A percentile compares a stretch with the other conserved stretches of the same genome.
These are phyloP conservation scores for Sceloporus tristichus DNA, from an alignment of 2,113 vertebrate genomes.

Conservation along the genomic window DNA sequence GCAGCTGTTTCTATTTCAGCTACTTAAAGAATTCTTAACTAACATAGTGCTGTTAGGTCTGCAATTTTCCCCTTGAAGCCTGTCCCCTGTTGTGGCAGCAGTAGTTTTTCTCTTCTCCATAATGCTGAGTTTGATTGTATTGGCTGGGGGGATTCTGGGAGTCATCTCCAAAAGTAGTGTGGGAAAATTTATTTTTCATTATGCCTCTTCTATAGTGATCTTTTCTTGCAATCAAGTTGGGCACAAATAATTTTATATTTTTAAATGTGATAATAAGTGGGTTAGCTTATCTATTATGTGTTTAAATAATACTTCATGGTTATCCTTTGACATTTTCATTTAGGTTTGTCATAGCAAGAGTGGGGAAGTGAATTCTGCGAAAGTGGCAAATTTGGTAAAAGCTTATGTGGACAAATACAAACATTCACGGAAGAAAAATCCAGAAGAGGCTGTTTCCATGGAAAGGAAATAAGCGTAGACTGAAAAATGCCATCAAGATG, in stretches of 20 bases:
- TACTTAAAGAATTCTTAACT: background rate
- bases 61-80: background rate
- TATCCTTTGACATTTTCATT: background rate
- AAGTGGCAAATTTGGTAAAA: constrained; percentile 97
- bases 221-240: background rate
- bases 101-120: background rate
- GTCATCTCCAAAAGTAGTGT: no score
- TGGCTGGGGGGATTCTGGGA: no score
- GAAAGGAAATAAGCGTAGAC: constrained; percentile 73
- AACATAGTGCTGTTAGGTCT: no score
- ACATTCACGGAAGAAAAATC: constrained; percentile 89
- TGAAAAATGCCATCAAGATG: constrained; percentile 44
- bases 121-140: no score
- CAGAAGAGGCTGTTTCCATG: constrained; percentile 74
- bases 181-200: background rate
- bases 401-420: constrained; percentile 99
- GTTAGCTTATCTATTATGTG: background rate
- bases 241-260: background rate
- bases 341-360: constrained; percentile 98
- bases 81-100: background rate
- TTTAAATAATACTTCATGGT: background rate
- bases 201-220: background rate
- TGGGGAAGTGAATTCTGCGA: constrained; percentile 95
- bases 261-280: background rate
- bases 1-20: background rate